A percentile compares a stretch with the other conserved stretches of the same genome.
Evolutionary conservation across 2,797 vertebrate species (phyloP).

Genomic region (Lepus oiostolus): DNA sequence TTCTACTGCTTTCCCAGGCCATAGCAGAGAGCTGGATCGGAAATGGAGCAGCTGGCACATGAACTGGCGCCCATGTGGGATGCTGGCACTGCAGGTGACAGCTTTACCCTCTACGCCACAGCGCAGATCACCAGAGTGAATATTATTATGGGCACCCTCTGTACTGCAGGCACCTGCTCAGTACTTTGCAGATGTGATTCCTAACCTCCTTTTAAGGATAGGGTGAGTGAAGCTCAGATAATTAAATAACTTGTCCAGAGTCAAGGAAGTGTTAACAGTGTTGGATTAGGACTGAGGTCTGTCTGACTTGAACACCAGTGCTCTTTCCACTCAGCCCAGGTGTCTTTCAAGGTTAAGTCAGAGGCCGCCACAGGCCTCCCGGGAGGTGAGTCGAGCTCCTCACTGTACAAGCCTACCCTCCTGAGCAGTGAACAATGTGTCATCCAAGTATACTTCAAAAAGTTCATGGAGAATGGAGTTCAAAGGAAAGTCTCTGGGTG

Average conservation of each 20-base stretch:
- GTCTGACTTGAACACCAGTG: not conserved
- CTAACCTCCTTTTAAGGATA: not conserved
- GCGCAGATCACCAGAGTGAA: not conserved
- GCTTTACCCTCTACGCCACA: too few species aligned
- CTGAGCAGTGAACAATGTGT: too few species aligned
- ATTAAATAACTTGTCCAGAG: not conserved
- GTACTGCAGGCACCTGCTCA: not conserved
- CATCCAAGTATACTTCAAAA: too few species aligned
- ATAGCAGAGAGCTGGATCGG: too few species aligned
- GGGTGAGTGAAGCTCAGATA: not conserved
- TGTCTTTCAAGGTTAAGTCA: not conserved
- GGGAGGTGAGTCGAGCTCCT: not conserved
- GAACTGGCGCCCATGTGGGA: too few species aligned
- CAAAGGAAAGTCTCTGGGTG: too few species aligned
- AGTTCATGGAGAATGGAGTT: too few species aligned
- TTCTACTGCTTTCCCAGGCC: too few species aligned
- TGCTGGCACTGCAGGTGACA: too few species aligned
- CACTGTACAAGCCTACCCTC: too few species aligned
- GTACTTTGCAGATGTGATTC: constrained; percentile 7
- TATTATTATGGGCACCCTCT: not conserved
- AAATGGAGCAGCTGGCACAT: too few species aligned
- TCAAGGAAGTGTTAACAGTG: not conserved
- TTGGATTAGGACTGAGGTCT: not conserved
- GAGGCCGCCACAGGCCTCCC: not conserved
- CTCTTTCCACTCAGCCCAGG: not conserved